Conservation (phyloP, 2,113 vertebrate genomes). For the Crotophaga sulcirostris region DNA sequence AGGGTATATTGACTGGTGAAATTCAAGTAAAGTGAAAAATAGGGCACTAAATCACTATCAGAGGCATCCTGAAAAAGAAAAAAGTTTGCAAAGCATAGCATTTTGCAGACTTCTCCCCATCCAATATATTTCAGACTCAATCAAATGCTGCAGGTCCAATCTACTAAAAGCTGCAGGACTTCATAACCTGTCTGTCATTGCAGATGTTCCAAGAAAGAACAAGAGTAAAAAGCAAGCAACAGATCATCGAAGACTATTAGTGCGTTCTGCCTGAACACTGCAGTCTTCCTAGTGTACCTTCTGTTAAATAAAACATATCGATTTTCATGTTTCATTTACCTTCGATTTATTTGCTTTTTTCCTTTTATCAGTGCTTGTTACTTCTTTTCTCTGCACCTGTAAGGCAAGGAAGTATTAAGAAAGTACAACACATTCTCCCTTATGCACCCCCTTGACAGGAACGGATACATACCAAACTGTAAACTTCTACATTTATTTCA, state of each 20-base stretch:
- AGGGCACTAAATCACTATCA: slow-evolving; percentile 6
- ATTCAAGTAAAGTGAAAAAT: neutral
- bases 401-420: neutral
- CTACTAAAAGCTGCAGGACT: neutral
- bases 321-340: slow-evolving; percentile 73
- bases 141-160: neutral
- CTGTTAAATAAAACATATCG: neutral
- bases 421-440: neutral
- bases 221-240: neutral
- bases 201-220: neutral
- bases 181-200: neutral
- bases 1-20: neutral
- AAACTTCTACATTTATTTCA: slow-evolving; percentile 90
- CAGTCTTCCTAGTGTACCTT: neutral
- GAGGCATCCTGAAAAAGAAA: slow-evolving; percentile 31
- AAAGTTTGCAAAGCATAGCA: neutral
- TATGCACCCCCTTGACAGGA: neutral
- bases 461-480: slow-evolving; percentile 86
- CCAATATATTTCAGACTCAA: neutral
- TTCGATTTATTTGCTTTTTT: slow-evolving; percentile 92
- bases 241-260: neutral
- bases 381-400: slow-evolving; percentile 89
- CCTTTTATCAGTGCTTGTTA: slow-evolving; percentile 83
- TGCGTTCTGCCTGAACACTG: neutral
- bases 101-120: neutral